Percentiles rank a stretch among this genome's conserved stretches.
phyloP scores from a whole-genome alignment of 2,797 vertebrate species.

The Enteromius afrohamiltoni region DNA sequence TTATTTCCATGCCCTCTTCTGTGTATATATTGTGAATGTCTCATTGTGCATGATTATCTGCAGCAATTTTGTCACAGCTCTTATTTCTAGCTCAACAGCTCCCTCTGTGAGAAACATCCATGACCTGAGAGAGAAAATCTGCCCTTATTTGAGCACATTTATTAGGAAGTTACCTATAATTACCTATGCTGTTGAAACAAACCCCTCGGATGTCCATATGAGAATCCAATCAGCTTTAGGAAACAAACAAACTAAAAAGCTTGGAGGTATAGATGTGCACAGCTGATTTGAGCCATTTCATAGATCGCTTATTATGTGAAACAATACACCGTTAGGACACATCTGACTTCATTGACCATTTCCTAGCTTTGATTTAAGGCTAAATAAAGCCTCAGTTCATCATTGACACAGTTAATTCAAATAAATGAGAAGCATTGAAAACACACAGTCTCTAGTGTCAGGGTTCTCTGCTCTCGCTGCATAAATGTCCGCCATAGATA shows the following conservation, averaged over 20 bases:
- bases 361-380: slow-evolving; percentile 45
- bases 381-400: slow-evolving; percentile 39
- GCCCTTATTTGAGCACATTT: slow-evolving; percentile 49
- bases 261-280: background rate
- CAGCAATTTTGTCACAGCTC: slow-evolving; percentile 48
- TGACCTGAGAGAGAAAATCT: slow-evolving; percentile 52
- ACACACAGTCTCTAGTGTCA: slow-evolving; percentile 19
- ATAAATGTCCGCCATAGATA: slow-evolving; percentile 48
- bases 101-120: slow-evolving; percentile 74
- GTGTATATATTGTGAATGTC: background rate
- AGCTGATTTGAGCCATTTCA: background rate
- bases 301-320: slow-evolving; percentile 7
- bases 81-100: slow-evolving; percentile 77
- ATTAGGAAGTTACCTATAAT: slow-evolving; percentile 49
- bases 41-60: slow-evolving; percentile 46
- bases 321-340: slow-evolving; percentile 31
- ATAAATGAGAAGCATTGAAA: slow-evolving; percentile 54
- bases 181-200: slow-evolving; percentile 33
- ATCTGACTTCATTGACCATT: slow-evolving; percentile 43
- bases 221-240: background rate
- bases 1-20: slow-evolving; percentile 43
- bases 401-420: slow-evolving; percentile 55
- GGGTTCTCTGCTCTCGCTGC: slow-evolving; percentile 39
- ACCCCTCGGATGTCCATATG: background rate
- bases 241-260: background rate